phyloP scores from a whole-genome alignment of 2,888 invertebrate species.

The Hirtodrosophila trivittata region DNA sequence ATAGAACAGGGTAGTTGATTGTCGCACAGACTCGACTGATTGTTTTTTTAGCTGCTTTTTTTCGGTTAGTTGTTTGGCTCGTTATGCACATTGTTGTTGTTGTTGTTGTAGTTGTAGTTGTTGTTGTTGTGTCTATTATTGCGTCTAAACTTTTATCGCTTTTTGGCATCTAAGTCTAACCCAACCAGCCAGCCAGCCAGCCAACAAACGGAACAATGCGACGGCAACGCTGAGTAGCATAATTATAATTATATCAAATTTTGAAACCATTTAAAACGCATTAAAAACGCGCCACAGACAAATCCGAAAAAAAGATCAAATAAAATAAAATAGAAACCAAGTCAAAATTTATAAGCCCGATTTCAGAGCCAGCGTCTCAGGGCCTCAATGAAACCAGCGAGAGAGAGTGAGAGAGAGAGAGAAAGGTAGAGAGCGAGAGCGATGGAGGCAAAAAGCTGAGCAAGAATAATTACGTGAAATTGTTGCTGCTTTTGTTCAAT shows the following conservation, averaged over 20 bases:
- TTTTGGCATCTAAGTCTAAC: slow-evolving; percentile 46
- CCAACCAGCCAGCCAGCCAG: slow-evolving; percentile 6
- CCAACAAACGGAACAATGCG: slow-evolving; percentile 38
- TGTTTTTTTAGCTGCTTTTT: background rate
- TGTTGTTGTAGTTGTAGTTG: slow-evolving; percentile 14
- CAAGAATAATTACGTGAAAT: slow-evolving; percentile 60
- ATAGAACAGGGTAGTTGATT: background rate
- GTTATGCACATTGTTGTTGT: slow-evolving; percentile 27
- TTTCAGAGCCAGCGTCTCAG: slow-evolving; percentile 16
- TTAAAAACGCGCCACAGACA: slow-evolving; percentile 71
- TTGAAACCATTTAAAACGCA: slow-evolving; percentile 80
- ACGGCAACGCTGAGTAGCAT: slow-evolving; percentile 49
- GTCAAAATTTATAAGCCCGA: background rate
- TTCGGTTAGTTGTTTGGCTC: slow-evolving; percentile 24
- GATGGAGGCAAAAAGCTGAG: slow-evolving; percentile 28
- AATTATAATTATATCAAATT: slow-evolving; percentile 80
- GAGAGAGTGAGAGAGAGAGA: background rate
- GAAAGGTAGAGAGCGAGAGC: background rate
- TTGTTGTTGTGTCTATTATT: slow-evolving; percentile 48
- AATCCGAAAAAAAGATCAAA: slow-evolving; percentile 13
- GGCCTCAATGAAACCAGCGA: too few relatives aligned
- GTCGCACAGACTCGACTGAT: background rate
- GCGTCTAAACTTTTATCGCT: slow-evolving; percentile 60
- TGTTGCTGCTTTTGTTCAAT: slow-evolving; percentile 65
- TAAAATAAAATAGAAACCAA: background rate